These are phyloP conservation scores for Pseudocheirus occidentalis DNA, from an alignment of 2,797 vertebrate species.

Conservation along the genomic window DNA sequence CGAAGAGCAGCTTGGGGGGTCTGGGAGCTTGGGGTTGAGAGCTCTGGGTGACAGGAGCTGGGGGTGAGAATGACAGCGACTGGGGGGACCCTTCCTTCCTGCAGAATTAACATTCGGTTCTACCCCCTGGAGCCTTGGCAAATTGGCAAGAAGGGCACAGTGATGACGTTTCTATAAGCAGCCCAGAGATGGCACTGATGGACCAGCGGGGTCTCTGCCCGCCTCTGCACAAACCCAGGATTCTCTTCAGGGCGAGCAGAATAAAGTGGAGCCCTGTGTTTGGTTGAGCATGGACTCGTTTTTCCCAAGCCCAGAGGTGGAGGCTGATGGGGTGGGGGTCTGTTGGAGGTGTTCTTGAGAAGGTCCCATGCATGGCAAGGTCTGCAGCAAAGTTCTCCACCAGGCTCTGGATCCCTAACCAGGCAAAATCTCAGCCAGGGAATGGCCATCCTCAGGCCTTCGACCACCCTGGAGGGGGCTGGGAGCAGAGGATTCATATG, in stretches of 20 bases:
- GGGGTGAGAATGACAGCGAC: no score
- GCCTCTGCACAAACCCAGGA: neutral
- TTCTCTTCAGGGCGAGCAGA: neutral
- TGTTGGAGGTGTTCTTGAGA: neutral
- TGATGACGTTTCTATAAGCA: constrained; percentile 92
- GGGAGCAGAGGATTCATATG: neutral
- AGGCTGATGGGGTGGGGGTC: neutral
- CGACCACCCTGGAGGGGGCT: neutral
- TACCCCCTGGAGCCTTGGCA: constrained; percentile 92
- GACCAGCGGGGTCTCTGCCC: neutral
- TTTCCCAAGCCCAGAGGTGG: neutral
- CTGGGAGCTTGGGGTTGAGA: neutral
- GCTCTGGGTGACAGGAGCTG: neutral
- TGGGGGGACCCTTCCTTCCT: neutral
- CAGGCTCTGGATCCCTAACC: neutral
- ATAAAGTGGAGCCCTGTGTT: neutral
- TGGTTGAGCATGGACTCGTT: neutral
- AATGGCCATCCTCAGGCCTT: no score
- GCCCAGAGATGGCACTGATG: neutral
- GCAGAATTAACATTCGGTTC: constrained; percentile 92
- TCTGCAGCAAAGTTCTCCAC: neutral
- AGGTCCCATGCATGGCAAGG: no score
- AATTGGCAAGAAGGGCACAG: constrained; percentile 95
- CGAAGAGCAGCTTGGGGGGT: neutral
- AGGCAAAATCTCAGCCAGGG: no score